phyloP scores from a whole-genome alignment of 1,140 invertebrate genomes.

The Macrotrachela quadricornifera region DNA sequence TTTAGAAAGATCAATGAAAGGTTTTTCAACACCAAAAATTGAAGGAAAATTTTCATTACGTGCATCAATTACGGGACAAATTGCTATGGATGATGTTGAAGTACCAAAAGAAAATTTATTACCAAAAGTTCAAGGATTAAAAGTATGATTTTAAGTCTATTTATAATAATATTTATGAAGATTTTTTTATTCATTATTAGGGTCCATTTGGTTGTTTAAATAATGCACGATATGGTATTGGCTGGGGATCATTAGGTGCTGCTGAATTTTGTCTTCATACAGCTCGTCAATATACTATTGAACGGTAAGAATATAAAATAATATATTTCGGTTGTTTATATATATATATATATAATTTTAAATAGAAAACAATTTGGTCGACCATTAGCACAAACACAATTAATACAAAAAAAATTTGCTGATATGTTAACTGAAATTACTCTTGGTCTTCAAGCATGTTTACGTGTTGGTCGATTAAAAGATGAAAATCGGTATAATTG shows the following conservation, averaged over 20 bases:
- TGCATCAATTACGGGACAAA: slow-evolving; percentile 81
- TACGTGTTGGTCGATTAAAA: slow-evolving; percentile 63
- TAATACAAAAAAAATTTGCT: slow-evolving; percentile 90
- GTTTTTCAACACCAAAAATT: slow-evolving; percentile 75
- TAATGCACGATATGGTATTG: slow-evolving; percentile 85
- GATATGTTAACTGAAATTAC: slow-evolving; percentile 89
- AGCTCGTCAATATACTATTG: slow-evolving; percentile 68
- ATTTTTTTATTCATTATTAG: slow-evolving; percentile 19
- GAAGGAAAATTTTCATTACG: slow-evolving; percentile 90
- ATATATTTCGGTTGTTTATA: not conserved
- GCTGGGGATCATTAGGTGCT: slow-evolving; percentile 84
- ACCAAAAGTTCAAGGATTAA: slow-evolving; percentile 58
- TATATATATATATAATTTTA: not conserved
- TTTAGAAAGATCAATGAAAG: slow-evolving; percentile 59
- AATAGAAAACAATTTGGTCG: slow-evolving; percentile 64
- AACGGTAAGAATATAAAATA: slow-evolving; percentile 32
- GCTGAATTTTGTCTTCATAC: slow-evolving; percentile 74
- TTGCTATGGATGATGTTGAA: slow-evolving; percentile 79
- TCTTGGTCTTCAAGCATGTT: slow-evolving; percentile 59
- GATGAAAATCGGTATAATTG: slow-evolving; percentile 59
- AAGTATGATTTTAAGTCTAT: slow-evolving; percentile 28
- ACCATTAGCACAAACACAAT: slow-evolving; percentile 77
- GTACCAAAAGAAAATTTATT: slow-evolving; percentile 75
- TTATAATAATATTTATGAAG: not conserved
- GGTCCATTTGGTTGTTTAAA: slow-evolving; percentile 88